A percentile compares a stretch with the other conserved stretches of the same genome.
Evolutionary conservation across 2,888 invertebrate genomes (phyloP).

Genomic region (Phengaris alcon): DNA sequence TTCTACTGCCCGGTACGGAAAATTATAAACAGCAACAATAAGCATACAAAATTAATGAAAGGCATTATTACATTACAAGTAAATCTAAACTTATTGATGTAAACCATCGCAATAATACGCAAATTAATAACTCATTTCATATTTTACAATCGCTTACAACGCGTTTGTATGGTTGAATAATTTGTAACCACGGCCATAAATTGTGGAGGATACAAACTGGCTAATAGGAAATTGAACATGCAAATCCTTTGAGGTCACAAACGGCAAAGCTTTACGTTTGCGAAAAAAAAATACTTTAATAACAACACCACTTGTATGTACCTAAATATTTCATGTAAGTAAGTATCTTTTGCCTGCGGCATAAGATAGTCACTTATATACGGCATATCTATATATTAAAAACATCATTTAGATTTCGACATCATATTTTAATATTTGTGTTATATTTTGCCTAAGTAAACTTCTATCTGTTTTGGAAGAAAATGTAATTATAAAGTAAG

Average conservation of each 20-base stretch:
- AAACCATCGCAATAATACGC: neutral
- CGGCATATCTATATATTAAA: no score
- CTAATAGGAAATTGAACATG: slow-evolving; percentile 31
- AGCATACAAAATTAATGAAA: neutral
- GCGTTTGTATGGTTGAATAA: slow-evolving; percentile 36
- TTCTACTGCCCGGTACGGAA: no score
- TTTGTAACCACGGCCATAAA: slow-evolving; percentile 34
- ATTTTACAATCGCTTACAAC: slow-evolving; percentile 35
- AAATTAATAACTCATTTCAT: slow-evolving; percentile 36
- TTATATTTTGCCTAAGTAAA: neutral
- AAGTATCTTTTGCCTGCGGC: no score
- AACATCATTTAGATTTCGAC: no score
- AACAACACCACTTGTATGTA: no score
- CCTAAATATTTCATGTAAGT: no score
- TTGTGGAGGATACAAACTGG: slow-evolving; percentile 31
- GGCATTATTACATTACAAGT: neutral
- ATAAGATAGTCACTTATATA: no score
- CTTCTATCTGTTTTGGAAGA: neutral
- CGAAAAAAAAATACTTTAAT: neutral
- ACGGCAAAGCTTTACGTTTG: neutral
- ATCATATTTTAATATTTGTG: no score
- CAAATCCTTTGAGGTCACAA: slow-evolving; percentile 30
- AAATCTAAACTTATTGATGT: neutral
- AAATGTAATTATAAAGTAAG: neutral
- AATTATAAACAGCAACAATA: no score